phyloP scores from a whole-genome alignment of 1,140 invertebrate genomes.

The Heterodera schachtii region DNA sequence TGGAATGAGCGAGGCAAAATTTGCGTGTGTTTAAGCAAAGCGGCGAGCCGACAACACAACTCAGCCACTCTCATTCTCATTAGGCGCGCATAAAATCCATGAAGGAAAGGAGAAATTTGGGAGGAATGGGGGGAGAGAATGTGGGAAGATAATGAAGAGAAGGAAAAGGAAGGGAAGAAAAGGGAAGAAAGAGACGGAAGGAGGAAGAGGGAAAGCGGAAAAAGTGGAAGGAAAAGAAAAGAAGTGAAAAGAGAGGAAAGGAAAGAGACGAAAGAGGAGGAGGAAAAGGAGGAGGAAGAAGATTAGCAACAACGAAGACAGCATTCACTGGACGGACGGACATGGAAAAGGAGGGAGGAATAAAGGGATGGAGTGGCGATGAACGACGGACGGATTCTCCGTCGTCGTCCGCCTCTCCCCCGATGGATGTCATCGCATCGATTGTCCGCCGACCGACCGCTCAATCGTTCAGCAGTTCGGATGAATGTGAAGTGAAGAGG shows the following conservation, averaged over 20 bases:
- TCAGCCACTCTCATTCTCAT: not conserved
- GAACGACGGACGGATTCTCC: not conserved
- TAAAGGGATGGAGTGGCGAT: conserved; percentile 4
- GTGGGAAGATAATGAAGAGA: too few relatives aligned
- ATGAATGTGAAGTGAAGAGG: too few relatives aligned
- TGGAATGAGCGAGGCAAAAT: not conserved
- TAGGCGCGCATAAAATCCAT: not conserved
- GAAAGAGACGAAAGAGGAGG: too few relatives aligned
- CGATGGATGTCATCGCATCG: not conserved
- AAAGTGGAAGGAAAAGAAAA: not conserved
- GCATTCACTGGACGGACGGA: conserved; percentile 3
- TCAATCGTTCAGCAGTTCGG: not conserved
- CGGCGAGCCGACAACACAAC: not conserved
- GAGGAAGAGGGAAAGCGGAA: not conserved
- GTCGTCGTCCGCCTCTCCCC: not conserved
- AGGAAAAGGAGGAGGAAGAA: conserved; percentile 1
- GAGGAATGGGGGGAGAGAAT: too few relatives aligned
- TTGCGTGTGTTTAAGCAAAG: not conserved
- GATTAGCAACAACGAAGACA: conserved; percentile 8
- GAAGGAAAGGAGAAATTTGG: not conserved
- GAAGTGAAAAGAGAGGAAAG: too few relatives aligned
- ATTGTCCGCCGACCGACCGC: not conserved
- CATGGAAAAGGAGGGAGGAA: conserved; percentile 15
- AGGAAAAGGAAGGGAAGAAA: too few relatives aligned
- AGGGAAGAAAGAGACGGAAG: too few relatives aligned